These are phyloP conservation scores for Drosophila sechellia DNA, from an alignment of 1,140 invertebrate genomes.

Conservation along the genomic window DNA sequence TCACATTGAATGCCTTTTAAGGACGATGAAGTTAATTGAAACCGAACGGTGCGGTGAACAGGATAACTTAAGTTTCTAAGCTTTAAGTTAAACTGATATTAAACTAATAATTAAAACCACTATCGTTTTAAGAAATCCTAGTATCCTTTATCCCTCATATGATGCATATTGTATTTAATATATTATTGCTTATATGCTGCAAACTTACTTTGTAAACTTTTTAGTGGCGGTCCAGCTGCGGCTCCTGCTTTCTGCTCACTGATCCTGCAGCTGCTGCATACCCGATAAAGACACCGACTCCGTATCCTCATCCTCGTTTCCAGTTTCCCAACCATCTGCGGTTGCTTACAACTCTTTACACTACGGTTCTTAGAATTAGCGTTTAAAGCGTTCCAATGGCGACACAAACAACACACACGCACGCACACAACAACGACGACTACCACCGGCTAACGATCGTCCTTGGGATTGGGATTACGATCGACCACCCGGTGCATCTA, in stretches of 20 bases:
- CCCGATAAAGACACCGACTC: slow-evolving; percentile 3
- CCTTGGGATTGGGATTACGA: background rate
- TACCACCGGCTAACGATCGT: slow-evolving; percentile 22
- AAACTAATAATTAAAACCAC: too few species aligned
- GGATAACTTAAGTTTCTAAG: background rate
- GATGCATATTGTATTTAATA: too few species aligned
- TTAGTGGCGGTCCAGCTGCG: slow-evolving; percentile 68
- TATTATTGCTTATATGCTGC: background rate
- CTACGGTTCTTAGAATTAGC: slow-evolving; percentile 75
- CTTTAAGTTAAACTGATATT: background rate
- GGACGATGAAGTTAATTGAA: slow-evolving; percentile 68
- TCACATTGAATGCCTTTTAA: slow-evolving; percentile 76
- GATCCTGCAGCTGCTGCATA: slow-evolving; percentile 20
- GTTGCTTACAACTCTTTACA: slow-evolving; percentile 57
- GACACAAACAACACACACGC: slow-evolving; percentile 38
- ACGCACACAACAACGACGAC: slow-evolving; percentile 18
- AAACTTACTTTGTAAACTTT: slow-evolving; percentile 79
- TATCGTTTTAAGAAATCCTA: too few species aligned
- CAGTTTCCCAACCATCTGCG: slow-evolving; percentile 14
- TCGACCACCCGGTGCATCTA: slow-evolving; percentile 68
- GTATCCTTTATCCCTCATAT: too few species aligned
- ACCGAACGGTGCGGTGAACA: slow-evolving; percentile 29
- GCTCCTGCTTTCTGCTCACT: slow-evolving; percentile 30
- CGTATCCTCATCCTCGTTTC: background rate
- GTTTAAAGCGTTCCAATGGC: slow-evolving; percentile 64